Percentiles rank a stretch among this genome's conserved stretches.
Evolutionary conservation across 1,140 invertebrate genomes (phyloP).

Genomic region (Steinernema khuongi): DNA sequence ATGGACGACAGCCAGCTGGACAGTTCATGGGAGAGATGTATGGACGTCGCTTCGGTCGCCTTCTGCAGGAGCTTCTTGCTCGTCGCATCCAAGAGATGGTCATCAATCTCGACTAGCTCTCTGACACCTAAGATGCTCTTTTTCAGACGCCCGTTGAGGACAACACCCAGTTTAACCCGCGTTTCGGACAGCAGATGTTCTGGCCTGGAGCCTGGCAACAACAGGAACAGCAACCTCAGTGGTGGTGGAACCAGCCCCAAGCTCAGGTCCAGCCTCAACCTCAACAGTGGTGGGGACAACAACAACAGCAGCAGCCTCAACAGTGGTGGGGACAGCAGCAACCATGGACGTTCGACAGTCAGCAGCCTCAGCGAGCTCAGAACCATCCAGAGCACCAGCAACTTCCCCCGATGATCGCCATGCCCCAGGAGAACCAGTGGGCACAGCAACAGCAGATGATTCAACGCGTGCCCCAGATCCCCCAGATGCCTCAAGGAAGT

Average conservation of each 20-base stretch:
- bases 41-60: not conserved
- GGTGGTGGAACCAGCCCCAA: conserved; percentile 5
- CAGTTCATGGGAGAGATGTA: not conserved
- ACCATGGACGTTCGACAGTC: not conserved
- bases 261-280: conserved; percentile 16
- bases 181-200: not conserved
- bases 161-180: not conserved
- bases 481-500: conserved; percentile 6
- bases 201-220: conserved; percentile 7
- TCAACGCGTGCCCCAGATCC: conserved; percentile 19
- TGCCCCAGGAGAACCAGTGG: conserved; percentile 12
- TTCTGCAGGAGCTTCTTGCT: not conserved
- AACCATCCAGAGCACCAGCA: not conserved
- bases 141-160: not conserved
- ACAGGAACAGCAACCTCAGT: conserved; percentile 23
- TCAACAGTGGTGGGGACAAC: conserved; percentile 21
- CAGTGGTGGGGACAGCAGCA: conserved; percentile 20
- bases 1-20: not conserved
- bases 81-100: conserved; percentile 1
- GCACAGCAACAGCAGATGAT: conserved; percentile 10
- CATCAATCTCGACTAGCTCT: not conserved
- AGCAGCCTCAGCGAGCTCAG: not conserved
- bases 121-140: not conserved
- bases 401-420: not conserved
- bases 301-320: conserved; percentile 18